Evolutionary conservation across 2,888 invertebrate genomes (phyloP).

Genomic region (Eupithecia exiguata): DNA sequence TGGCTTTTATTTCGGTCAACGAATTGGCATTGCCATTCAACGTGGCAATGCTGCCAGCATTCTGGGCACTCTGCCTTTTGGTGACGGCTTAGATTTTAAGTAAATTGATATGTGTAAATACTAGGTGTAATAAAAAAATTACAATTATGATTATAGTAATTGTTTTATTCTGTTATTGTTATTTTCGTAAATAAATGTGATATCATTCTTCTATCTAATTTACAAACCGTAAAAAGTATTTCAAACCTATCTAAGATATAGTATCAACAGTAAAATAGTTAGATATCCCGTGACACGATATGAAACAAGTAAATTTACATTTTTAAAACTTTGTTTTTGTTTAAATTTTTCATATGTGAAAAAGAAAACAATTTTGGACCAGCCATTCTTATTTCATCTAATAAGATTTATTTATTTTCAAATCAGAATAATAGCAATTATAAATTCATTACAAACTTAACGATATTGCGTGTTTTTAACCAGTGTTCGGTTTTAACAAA

Average conservation of each 20-base stretch:
- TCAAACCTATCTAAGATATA: not conserved
- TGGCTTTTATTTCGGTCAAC: too few species aligned
- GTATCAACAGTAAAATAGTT: not conserved
- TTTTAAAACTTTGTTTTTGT: not conserved
- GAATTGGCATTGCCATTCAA: too few species aligned
- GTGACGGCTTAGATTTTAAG: too few species aligned
- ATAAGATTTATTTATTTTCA: not conserved
- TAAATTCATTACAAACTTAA: conserved; percentile 72
- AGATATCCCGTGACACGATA: not conserved
- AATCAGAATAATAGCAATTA: conserved; percentile 30
- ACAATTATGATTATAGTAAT: too few species aligned
- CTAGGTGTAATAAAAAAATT: too few species aligned
- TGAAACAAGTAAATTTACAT: not conserved
- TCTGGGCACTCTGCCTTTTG: too few species aligned
- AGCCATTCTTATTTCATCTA: conserved; percentile 2
- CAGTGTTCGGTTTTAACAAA: conserved; percentile 65
- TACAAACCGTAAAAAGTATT: not conserved
- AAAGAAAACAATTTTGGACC: not conserved
- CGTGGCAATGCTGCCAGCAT: too few species aligned
- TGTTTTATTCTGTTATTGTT: too few species aligned
- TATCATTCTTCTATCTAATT: too few species aligned
- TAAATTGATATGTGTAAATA: too few species aligned
- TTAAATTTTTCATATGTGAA: not conserved
- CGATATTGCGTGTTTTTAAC: conserved; percentile 65
- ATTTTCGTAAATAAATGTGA: too few species aligned